phyloP scores from a whole-genome alignment of 1,140 invertebrate species.

The Andricus grossulariae region DNA sequence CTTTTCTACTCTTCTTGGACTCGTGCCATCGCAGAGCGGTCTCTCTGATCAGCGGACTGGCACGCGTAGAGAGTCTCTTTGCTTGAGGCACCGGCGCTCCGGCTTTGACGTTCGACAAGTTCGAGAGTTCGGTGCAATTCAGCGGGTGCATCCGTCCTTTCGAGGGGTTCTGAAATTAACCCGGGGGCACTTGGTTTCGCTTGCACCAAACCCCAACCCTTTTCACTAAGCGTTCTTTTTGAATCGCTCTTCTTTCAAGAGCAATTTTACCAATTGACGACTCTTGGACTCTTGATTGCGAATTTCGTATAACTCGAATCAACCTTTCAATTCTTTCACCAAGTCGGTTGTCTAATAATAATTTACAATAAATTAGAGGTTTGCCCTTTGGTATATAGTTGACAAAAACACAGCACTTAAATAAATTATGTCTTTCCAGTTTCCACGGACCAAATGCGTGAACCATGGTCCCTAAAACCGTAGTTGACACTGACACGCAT shows the following conservation, averaged over 20 bases:
- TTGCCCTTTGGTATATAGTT: constrained; percentile 1
- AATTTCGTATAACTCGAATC: neutral
- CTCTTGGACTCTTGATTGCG: neutral
- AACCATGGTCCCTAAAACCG: too few species aligned
- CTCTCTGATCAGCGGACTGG: constrained; percentile 71
- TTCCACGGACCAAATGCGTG: too few species aligned
- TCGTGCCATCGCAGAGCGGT: constrained; percentile 53
- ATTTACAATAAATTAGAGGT: neutral
- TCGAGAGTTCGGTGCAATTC: constrained; percentile 51
- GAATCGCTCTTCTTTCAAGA: neutral
- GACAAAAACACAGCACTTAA: neutral
- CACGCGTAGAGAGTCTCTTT: constrained; percentile 71
- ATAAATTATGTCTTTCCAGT: too few species aligned
- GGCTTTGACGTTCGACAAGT: constrained; percentile 70
- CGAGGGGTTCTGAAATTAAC: constrained; percentile 38
- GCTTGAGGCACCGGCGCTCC: constrained; percentile 70
- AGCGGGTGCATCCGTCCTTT: constrained; percentile 52
- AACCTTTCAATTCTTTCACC: neutral
- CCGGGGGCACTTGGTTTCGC: constrained; percentile 38
- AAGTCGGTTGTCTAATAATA: neutral
- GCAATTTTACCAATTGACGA: neutral
- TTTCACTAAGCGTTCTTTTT: constrained; percentile 37
- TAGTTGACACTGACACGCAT: neutral
- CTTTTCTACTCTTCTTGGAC: constrained; percentile 39
- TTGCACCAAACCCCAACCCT: constrained; percentile 17